Evolutionary conservation across 2,797 vertebrate genomes (phyloP).

Genomic region (Hemitrygon akajei): DNA sequence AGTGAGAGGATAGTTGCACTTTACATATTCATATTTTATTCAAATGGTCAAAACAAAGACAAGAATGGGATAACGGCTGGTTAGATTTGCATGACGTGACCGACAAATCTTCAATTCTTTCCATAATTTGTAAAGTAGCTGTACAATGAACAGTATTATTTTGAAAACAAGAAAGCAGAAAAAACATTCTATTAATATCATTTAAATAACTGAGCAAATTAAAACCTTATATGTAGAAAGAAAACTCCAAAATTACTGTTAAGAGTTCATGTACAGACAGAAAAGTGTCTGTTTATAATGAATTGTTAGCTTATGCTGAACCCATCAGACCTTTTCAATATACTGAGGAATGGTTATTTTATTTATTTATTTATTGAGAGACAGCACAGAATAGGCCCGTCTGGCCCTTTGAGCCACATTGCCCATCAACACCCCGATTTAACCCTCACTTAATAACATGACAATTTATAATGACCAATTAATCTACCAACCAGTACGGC

Average conservation of each 20-base stretch:
- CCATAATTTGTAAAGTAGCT: background rate
- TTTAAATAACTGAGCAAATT: background rate
- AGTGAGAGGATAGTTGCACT: background rate
- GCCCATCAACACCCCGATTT: too few species aligned
- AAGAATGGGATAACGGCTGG: background rate
- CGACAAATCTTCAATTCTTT: background rate
- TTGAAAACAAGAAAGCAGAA: background rate
- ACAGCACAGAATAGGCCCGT: too few species aligned
- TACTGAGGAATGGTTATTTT: too few species aligned
- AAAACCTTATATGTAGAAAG: background rate
- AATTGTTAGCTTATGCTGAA: background rate
- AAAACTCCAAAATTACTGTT: background rate
- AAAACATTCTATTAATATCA: background rate
- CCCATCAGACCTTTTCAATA: background rate
- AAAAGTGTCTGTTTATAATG: background rate
- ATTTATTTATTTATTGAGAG: too few species aligned
- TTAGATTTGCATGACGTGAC: background rate
- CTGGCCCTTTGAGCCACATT: too few species aligned
- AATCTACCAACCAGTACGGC: too few species aligned
- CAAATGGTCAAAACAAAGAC: background rate
- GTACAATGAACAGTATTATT: background rate
- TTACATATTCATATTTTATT: background rate
- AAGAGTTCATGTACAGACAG: background rate
- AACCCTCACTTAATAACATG: too few species aligned
- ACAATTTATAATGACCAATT: too few species aligned